These are phyloP conservation scores for Bilobella aurantiaca DNA, from an alignment of 1,140 invertebrate species.

Conservation along the genomic window DNA sequence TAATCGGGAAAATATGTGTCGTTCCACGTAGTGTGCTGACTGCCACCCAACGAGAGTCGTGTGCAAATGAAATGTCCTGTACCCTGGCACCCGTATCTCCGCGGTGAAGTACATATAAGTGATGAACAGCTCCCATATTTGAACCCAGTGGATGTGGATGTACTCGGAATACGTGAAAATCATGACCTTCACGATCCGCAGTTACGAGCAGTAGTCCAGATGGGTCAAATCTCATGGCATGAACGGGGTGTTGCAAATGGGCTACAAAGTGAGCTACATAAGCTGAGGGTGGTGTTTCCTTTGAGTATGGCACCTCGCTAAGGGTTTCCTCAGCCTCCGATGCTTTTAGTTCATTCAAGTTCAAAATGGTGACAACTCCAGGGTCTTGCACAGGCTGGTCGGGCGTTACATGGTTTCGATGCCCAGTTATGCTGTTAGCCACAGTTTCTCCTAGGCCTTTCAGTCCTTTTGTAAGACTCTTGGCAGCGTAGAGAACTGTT, in stretches of 20 bases:
- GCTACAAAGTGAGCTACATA: conserved; percentile 89
- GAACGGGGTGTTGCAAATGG: conserved; percentile 74
- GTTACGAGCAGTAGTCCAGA: conserved; percentile 85
- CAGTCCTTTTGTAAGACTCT: conserved; percentile 72
- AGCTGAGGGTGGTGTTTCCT: conserved; percentile 45
- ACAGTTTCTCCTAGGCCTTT: conserved; percentile 87
- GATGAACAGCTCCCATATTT: conserved; percentile 80
- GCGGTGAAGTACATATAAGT: conserved; percentile 87
- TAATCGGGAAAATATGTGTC: conserved; percentile 93
- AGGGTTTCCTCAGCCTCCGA: conserved; percentile 33
- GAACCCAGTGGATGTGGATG: conserved; percentile 84
- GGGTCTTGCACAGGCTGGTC: conserved; percentile 39
- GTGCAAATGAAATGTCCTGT: conserved; percentile 75
- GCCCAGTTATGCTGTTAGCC: conserved; percentile 73
- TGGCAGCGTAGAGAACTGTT: conserved; percentile 87
- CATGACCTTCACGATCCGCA: conserved; percentile 84
- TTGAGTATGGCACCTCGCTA: conserved; percentile 20
- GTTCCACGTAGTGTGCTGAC: conserved; percentile 90
- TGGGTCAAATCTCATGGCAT: conserved; percentile 81
- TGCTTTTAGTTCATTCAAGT: conserved; percentile 40
- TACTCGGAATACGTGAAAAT: conserved; percentile 91
- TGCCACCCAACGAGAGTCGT: conserved; percentile 89
- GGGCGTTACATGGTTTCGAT: conserved; percentile 36
- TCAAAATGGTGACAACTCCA: conserved; percentile 51
- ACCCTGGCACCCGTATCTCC: conserved; percentile 53